Percentiles rank a stretch among this genome's conserved stretches.
These are phyloP conservation scores for Strigamia crassipes DNA, from an alignment of 2,888 invertebrate species.

Conservation along the genomic window DNA sequence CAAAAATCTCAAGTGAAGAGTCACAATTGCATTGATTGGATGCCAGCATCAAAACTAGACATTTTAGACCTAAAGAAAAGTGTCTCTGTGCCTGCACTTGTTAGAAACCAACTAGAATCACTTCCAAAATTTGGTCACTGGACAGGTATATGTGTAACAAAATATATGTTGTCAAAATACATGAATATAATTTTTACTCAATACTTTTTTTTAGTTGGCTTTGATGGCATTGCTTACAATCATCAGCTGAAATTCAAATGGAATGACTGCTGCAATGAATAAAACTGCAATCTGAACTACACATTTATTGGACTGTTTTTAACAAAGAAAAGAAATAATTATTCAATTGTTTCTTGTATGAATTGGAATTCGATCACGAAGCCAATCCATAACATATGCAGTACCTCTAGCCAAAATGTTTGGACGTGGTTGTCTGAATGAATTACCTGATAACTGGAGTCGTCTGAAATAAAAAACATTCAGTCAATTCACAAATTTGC, in stretches of 20 bases:
- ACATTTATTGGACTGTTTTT: no score
- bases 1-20: not conserved
- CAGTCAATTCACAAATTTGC: not conserved
- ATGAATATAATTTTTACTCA: not conserved
- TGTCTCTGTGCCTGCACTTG: not conserved
- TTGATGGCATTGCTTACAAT: not conserved
- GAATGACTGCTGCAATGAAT: not conserved
- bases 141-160: not conserved
- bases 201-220: not conserved
- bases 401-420: slow-evolving; percentile 22
- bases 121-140: not conserved
- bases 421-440: not conserved
- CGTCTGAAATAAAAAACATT: not conserved
- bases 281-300: no score
- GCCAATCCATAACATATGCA: not conserved
- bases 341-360: not conserved
- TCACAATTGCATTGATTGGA: not conserved
- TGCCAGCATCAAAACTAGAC: not conserved
- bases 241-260: not conserved
- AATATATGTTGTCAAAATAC: not conserved
- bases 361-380: slow-evolving; percentile 20
- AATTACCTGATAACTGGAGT: slow-evolving; percentile 14
- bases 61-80: not conserved
- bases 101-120: not conserved
- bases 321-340: no score